Conservation (phyloP, 1,140 invertebrate genomes). For the Pectinophora gossypiella region DNA sequence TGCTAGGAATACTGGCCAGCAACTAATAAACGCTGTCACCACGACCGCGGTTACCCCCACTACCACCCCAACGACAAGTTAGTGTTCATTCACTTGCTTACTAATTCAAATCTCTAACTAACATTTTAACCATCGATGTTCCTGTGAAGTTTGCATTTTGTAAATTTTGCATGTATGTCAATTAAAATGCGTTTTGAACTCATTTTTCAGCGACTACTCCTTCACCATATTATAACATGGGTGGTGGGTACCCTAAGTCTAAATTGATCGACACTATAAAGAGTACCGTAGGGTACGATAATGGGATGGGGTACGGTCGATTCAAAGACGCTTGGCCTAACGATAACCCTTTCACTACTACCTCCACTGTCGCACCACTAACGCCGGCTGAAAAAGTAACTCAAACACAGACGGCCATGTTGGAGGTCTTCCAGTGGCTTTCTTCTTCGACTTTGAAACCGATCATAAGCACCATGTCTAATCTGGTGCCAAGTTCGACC, state of each 20-base stretch:
- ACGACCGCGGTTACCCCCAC: constrained; percentile 65
- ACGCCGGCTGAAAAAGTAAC: constrained; percentile 62
- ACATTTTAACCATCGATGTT: constrained; percentile 13
- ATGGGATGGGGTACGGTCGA: constrained; percentile 42
- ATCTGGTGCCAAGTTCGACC: constrained; percentile 43
- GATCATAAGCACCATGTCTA: constrained; percentile 56
- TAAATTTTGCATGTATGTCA: constrained; percentile 51
- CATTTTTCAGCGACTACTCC: constrained; percentile 68
- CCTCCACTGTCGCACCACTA: constrained; percentile 57
- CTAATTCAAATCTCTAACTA: constrained; percentile 10
- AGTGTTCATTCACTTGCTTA: constrained; percentile 29
- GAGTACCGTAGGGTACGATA: constrained; percentile 63
- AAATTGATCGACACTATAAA: constrained; percentile 64
- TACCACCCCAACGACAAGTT: constrained; percentile 66
- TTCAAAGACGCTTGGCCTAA: constrained; percentile 67
- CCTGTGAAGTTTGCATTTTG: constrained; percentile 8
- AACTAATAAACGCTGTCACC: constrained; percentile 63
- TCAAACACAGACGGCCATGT: constrained; percentile 67
- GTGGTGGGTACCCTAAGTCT: constrained; percentile 57
- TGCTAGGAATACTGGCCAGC: constrained; percentile 70
- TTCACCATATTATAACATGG: constrained; percentile 56
- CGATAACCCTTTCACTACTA: constrained; percentile 71
- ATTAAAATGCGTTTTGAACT: constrained; percentile 47
- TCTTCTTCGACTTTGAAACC: constrained; percentile 68
- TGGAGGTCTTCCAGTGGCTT: constrained; percentile 73